Conservation (phyloP, 2,888 invertebrate species). For the Gibbula magus region DNA sequence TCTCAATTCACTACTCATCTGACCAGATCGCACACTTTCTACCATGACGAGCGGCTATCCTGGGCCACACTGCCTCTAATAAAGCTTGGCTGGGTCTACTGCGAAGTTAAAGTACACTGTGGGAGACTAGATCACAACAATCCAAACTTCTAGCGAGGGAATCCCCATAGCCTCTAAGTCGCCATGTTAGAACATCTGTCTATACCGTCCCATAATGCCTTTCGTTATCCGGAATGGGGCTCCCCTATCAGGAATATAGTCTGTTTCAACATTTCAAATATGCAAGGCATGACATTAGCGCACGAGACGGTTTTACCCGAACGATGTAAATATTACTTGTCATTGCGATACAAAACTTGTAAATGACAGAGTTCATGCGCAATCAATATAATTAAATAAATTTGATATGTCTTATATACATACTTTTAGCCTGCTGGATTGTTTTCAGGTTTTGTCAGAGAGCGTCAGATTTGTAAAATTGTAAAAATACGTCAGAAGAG, state of each 20-base stretch:
- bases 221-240: slow-evolving; percentile 22
- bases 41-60: background rate
- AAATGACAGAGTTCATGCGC: too few species aligned
- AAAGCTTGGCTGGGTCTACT: background rate
- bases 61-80: background rate
- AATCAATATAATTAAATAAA: too few species aligned
- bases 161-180: slow-evolving; percentile 43
- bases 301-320: background rate
- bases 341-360: too few species aligned
- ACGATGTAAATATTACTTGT: too few species aligned
- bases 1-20: background rate
- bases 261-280: slow-evolving; percentile 1
- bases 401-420: too few species aligned
- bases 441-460: too few species aligned
- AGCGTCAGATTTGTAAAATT: too few species aligned
- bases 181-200: slow-evolving; percentile 65
- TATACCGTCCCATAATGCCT: slow-evolving; percentile 43
- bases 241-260: slow-evolving; percentile 11
- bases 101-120: background rate
- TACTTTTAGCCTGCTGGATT: too few species aligned
- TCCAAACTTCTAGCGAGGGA: slow-evolving; percentile 34
- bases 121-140: background rate
- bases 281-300: background rate
- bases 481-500: too few species aligned
- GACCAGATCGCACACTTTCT: background rate